Base-by-base conservation (phyloP, 2,797 vertebrate genomes). In the Sebastes steindachneri region DNA sequence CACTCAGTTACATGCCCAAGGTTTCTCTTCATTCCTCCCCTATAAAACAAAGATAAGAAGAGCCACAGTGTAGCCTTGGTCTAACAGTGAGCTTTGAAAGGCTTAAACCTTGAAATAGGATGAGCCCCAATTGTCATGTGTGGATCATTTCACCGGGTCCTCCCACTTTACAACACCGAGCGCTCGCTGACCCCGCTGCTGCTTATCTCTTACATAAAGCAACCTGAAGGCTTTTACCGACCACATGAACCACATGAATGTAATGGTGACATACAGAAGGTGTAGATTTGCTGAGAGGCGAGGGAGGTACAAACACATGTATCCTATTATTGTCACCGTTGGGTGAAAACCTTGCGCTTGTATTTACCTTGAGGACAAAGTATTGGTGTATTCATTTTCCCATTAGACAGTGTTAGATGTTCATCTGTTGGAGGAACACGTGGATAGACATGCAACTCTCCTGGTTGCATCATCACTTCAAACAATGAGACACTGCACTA, bases 21-120 rank as follows among this genome's bases (percentile, higher is more conserved):
- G 55, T 70, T 62, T 57, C 35, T 76, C 25, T 11, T 55, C 41
- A 48, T 31, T 35, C n/a, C 9, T 15, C 9, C 15, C 14, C 37
- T 41, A 23, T 41, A 23, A 55, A 59, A 53, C 28, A 53, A 58
- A 71, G n/a, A 21, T n/a, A 37, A 17, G 29, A 28, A 11, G 48
- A 25, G 11, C 26, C 1, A 10, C 7, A 26, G 29, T 11, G 58
- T 6, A 35, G 21, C 68, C 54, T 59, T 29, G 23, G 23, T 35
- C 63, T 3, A 5, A n/a, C 9, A 8, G 0, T 55, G 31, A 55
- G 31, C 53, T 51, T 41, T 6, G 7, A 51, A 51, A 69, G 64
- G 21, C 54, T 57, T 57, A 26, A 15, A 15, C 85, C 75, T 79
- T 82, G 79, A 82, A 60, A 68, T 15, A 15, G 2, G 29, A 59